A percentile compares a stretch with the other conserved stretches of the same genome.
phyloP scores from a whole-genome alignment of 2,113 vertebrate genomes.

The Syrrhaptes paradoxus region DNA sequence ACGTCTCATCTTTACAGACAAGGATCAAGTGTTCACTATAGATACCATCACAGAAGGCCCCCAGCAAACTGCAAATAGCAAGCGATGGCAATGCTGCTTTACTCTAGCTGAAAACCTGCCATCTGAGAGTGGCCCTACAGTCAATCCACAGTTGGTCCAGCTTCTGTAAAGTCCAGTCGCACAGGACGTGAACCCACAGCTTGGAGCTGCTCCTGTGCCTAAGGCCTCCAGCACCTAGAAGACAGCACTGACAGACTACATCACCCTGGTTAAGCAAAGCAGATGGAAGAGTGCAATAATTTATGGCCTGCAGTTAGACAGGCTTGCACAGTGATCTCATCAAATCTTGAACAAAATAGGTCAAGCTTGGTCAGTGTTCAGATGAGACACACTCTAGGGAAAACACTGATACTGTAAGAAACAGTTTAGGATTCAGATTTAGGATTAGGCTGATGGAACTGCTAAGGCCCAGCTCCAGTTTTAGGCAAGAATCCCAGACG shows the following conservation, averaged over 20 bases:
- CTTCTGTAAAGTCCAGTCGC: neutral
- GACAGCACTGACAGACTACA: neutral
- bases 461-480: neutral
- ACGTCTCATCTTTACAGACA: neutral
- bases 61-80: neutral
- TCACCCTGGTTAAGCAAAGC: neutral
- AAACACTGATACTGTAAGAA: slow-evolving; percentile 1
- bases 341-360: slow-evolving; percentile 41
- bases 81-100: neutral
- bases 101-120: neutral
- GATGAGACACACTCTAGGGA: slow-evolving; percentile 20
- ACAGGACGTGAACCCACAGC: neutral
- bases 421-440: neutral
- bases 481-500: neutral
- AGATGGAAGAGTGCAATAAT: slow-evolving; percentile 33
- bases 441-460: slow-evolving; percentile 13
- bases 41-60: neutral
- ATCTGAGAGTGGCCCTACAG: neutral
- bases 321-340: slow-evolving; percentile 53
- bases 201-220: neutral
- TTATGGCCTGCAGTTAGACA: slow-evolving; percentile 48
- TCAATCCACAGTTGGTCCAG: neutral
- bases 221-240: neutral
- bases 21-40: neutral
- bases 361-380: slow-evolving; percentile 17